Conservation (phyloP, 2,797 vertebrate species). For the Hydrolagus colliei region DNA sequence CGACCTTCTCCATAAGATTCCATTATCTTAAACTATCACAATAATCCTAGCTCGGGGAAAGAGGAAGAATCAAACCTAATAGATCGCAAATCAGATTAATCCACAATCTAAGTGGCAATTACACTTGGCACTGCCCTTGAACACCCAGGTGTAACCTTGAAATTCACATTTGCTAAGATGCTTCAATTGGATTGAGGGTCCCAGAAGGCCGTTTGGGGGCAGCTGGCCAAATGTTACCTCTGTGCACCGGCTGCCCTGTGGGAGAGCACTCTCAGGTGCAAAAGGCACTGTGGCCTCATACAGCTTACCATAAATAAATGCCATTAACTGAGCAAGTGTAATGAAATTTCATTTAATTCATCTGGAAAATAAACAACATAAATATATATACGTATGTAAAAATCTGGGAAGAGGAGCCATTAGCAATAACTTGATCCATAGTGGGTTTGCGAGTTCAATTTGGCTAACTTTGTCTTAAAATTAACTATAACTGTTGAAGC, state of each 20-base stretch:
- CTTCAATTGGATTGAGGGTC: conserved; percentile 88
- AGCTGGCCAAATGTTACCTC: conserved; percentile 65
- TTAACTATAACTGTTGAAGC: not conserved
- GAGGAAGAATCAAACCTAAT: conserved; percentile 98
- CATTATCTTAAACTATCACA: conserved; percentile 99
- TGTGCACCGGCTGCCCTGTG: conserved; percentile 11
- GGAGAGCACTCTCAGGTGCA: conserved; percentile 40
- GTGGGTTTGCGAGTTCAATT: not conserved
- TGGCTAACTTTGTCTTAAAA: conserved; percentile 7
- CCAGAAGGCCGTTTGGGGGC: conserved; percentile 52
- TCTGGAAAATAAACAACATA: conserved; percentile 95
- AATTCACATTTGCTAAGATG: conserved; percentile 89
- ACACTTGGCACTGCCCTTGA: conserved; percentile 99
- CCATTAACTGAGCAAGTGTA: conserved; percentile 94
- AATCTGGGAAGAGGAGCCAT: conserved; percentile 87
- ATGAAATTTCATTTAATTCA: conserved; percentile 99
- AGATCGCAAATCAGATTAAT: conserved; percentile 99
- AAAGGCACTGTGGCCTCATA: conserved; percentile 70
- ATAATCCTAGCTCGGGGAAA: conserved; percentile 99
- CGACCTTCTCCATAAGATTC: conserved; percentile 99
- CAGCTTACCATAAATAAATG: conserved; percentile 63
- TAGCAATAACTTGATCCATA: conserved; percentile 79
- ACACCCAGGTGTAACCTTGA: conserved; percentile 99
- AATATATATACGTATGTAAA: conserved; percentile 64
- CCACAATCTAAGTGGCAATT: conserved; percentile 99